Evolutionary conservation across 2,113 vertebrate species (phyloP).

Genomic region (Myotis davidii): DNA sequence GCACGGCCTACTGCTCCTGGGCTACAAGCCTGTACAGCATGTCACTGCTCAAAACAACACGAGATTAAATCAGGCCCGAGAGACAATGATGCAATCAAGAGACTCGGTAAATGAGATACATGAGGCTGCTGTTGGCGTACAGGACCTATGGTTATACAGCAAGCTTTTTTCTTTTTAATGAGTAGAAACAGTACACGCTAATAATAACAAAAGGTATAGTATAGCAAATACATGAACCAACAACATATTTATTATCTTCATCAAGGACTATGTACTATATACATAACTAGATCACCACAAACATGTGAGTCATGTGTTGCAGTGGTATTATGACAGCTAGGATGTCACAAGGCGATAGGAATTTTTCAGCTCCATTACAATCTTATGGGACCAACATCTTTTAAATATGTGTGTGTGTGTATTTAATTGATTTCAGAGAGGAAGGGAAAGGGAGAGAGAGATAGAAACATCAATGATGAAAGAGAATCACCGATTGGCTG

Average conservation of each 20-base stretch:
- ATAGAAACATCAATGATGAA: too few relatives aligned
- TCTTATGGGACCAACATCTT: not conserved
- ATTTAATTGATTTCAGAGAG: too few relatives aligned
- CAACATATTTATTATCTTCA: not conserved
- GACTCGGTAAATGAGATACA: not conserved
- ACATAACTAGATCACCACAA: not conserved
- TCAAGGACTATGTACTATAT: too few relatives aligned
- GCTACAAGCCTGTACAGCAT: not conserved
- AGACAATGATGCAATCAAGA: not conserved
- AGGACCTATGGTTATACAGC: not conserved
- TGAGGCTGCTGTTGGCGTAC: too few relatives aligned
- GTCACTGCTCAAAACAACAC: not conserved
- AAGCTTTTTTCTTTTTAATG: not conserved
- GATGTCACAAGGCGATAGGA: accelerated
- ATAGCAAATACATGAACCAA: too few relatives aligned
- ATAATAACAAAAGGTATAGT: not conserved
- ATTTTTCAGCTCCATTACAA: too few relatives aligned
- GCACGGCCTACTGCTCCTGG: not conserved
- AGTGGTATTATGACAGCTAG: not conserved
- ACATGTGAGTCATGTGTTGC: not conserved
- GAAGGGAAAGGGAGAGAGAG: too few relatives aligned
- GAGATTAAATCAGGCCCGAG: not conserved
- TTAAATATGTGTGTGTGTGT: too few relatives aligned
- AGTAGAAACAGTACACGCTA: not conserved
- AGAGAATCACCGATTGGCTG: too few relatives aligned